Conservation (phyloP, 2,888 invertebrate species). For the Drosophila recens region DNA sequence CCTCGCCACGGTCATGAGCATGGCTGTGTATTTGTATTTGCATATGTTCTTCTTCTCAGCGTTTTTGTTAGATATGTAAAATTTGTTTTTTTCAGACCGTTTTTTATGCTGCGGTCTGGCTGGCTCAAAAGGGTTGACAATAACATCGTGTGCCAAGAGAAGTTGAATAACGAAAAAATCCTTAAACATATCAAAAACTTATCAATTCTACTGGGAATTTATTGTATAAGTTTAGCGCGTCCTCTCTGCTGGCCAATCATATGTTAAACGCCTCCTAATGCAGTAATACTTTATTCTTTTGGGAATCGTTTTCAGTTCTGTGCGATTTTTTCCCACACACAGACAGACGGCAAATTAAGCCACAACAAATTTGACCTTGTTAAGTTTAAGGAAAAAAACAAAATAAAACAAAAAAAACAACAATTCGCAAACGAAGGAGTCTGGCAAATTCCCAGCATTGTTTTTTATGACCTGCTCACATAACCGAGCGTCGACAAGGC, state of each 20-base stretch:
- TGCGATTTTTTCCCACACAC: slow-evolving; percentile 68
- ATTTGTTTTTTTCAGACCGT: slow-evolving; percentile 47
- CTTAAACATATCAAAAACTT: background rate
- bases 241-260: slow-evolving; percentile 27
- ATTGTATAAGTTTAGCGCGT: slow-evolving; percentile 35
- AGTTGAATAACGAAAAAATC: background rate
- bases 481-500: slow-evolving; percentile 58
- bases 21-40: slow-evolving; percentile 41
- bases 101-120: slow-evolving; percentile 40
- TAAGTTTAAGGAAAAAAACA: slow-evolving; percentile 40
- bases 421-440: slow-evolving; percentile 26
- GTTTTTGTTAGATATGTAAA: slow-evolving; percentile 37
- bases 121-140: slow-evolving; percentile 51
- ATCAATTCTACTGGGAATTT: slow-evolving; percentile 1
- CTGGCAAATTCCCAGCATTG: slow-evolving; percentile 59
- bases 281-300: background rate
- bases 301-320: slow-evolving; percentile 4
- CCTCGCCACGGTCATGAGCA: slow-evolving; percentile 33
- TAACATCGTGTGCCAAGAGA: slow-evolving; percentile 15
- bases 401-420: slow-evolving; percentile 25
- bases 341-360: slow-evolving; percentile 56
- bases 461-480: slow-evolving; percentile 45
- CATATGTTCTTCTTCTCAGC: slow-evolving; percentile 70
- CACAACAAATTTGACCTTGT: slow-evolving; percentile 77
- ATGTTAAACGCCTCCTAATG: slow-evolving; percentile 48